Conservation (phyloP, 2,888 invertebrate species). For the Neocrepidodera transversa region DNA sequence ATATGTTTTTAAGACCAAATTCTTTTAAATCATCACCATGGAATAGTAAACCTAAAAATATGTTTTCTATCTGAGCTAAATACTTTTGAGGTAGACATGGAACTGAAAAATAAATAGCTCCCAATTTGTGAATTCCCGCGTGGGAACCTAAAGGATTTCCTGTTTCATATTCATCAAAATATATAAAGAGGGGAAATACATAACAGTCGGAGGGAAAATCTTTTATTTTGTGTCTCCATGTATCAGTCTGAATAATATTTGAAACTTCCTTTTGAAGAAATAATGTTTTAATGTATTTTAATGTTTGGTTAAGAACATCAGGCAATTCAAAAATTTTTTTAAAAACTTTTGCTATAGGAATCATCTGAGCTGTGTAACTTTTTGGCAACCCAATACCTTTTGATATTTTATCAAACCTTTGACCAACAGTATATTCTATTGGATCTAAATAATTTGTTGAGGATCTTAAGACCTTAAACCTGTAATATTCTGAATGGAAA, state of each 20-base stretch:
- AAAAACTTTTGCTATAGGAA: background rate
- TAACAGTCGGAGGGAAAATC: background rate
- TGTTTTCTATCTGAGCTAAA: constrained; percentile 11
- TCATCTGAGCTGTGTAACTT: background rate
- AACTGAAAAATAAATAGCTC: constrained; percentile 29
- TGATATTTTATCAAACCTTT: background rate
- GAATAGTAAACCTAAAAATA: constrained; percentile 4
- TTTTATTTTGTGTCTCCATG: constrained; percentile 19
- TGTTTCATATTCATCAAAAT: constrained; percentile 37
- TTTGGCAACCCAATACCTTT: constrained; percentile 5
- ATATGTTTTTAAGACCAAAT: constrained; percentile 35
- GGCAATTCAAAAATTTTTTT: background rate
- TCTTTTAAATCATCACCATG: constrained; percentile 11
- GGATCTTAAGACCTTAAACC: constrained; percentile 4
- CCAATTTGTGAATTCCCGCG: constrained; percentile 33
- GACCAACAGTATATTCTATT: constrained; percentile 8
- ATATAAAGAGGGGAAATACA: constrained; percentile 29
- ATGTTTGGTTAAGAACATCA: background rate
- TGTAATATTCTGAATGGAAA: constrained; percentile 4
- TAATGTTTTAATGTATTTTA: background rate
- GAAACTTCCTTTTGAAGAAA: background rate
- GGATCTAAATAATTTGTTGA: constrained; percentile 1
- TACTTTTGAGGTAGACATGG: constrained; percentile 16
- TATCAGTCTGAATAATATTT: constrained; percentile 18
- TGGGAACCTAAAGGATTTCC: constrained; percentile 34